Percentiles rank a stretch among this genome's conserved stretches.
phyloP scores from a whole-genome alignment of 2,888 invertebrate genomes.

The Podotricha telesiphe region DNA sequence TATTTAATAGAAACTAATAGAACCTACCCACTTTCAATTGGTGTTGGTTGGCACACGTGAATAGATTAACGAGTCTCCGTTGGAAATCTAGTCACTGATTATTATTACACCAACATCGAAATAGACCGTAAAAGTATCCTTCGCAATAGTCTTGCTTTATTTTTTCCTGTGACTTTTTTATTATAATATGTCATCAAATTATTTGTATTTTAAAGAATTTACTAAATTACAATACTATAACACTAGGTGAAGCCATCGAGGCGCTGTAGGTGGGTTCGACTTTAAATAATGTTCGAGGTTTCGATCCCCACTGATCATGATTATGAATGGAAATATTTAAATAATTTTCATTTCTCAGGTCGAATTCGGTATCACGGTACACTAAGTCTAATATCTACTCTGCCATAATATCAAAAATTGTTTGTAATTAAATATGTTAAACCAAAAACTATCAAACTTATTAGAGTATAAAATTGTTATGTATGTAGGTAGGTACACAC shows the following conservation, averaged over 20 bases:
- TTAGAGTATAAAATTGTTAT: not conserved
- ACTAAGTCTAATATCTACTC: too few relatives aligned
- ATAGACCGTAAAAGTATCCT: conserved; percentile 20
- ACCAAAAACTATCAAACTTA: not conserved
- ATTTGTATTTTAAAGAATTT: not conserved
- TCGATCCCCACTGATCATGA: too few relatives aligned
- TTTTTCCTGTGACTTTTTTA: too few relatives aligned
- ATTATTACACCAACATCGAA: conserved; percentile 27
- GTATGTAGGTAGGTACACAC: conserved; percentile 15
- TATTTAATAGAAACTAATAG: not conserved
- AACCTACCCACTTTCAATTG: conserved; percentile 18
- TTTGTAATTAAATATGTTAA: not conserved
- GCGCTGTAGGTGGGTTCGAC: too few relatives aligned
- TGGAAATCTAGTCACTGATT: conserved; percentile 27
- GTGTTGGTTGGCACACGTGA: conserved; percentile 33
- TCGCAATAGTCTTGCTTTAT: not conserved
- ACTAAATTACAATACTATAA: not conserved
- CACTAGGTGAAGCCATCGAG: too few relatives aligned
- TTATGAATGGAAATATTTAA: too few relatives aligned
- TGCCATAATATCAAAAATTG: not conserved
- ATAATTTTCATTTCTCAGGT: too few relatives aligned
- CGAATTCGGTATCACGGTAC: too few relatives aligned
- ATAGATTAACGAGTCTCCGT: conserved; percentile 30
- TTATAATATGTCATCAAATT: not conserved
- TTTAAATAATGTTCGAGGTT: too few relatives aligned